Conservation (phyloP, 2,888 invertebrate genomes). For the Zelleria hepariella region DNA sequence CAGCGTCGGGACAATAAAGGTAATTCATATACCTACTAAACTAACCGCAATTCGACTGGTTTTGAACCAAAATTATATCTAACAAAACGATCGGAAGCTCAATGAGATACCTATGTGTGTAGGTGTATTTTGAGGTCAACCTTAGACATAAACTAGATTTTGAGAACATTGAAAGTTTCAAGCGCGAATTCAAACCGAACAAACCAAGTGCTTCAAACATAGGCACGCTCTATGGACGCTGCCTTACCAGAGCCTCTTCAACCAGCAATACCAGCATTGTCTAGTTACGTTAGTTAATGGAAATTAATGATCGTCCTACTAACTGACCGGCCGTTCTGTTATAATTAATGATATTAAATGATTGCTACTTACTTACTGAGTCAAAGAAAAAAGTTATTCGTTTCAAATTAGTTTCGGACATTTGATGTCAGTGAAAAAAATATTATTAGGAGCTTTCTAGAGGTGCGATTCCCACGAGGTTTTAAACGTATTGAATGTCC, state of each 20-base stretch:
- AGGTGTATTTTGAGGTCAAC: too few species aligned
- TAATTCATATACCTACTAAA: too few species aligned
- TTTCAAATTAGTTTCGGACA: neutral
- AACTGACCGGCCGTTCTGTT: constrained; percentile 40
- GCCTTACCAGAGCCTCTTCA: neutral
- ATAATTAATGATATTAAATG: constrained; percentile 46
- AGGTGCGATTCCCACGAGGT: neutral
- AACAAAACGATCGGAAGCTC: too few species aligned
- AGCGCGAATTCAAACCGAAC: neutral
- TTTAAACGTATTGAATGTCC: neutral
- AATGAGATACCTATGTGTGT: too few species aligned
- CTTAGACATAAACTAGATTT: too few species aligned
- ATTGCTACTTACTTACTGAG: neutral
- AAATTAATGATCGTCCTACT: constrained; percentile 58
- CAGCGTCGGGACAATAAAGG: too few species aligned
- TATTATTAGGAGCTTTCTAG: neutral
- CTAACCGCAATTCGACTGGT: too few species aligned
- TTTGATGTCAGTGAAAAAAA: neutral
- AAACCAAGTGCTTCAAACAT: neutral
- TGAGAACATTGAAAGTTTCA: too few species aligned
- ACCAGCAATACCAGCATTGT: neutral
- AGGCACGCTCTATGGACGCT: neutral
- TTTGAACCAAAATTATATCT: too few species aligned
- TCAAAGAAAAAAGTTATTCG: neutral
- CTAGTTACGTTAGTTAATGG: constrained; percentile 51